Evolutionary conservation across 2,888 invertebrate genomes (phyloP).

Genomic region (Frankliniella fusca): DNA sequence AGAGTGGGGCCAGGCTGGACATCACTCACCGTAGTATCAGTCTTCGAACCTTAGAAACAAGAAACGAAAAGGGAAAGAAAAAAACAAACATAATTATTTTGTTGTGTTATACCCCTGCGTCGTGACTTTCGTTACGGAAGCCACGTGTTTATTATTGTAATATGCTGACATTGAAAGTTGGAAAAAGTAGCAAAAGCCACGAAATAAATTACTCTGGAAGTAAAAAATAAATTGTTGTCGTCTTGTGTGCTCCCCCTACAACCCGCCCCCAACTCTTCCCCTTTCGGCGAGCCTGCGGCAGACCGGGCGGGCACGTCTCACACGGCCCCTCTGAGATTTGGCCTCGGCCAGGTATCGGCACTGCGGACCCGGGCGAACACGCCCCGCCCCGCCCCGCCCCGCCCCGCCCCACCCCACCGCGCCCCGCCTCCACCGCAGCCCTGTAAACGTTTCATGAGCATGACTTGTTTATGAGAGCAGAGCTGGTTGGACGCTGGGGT

Average conservation of each 20-base stretch:
- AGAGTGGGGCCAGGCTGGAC: constrained; percentile 8
- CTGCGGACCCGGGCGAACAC: neutral
- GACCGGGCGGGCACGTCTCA: neutral
- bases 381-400: no score
- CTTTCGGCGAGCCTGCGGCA: no score
- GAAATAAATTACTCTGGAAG: constrained; percentile 21
- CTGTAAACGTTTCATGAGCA: neutral
- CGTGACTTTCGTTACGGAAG: neutral
- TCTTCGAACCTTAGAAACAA: neutral
- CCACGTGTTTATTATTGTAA: neutral
- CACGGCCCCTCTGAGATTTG: neutral
- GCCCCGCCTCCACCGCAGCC: neutral
- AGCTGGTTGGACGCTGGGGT: neutral
- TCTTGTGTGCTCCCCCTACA: neutral
- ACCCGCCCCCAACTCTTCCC: neutral
- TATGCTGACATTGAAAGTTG: neutral
- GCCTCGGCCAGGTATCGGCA: neutral
- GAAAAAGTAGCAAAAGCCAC: neutral
- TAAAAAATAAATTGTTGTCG: neutral
- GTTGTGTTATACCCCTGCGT: neutral
- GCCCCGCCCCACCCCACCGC: no score
- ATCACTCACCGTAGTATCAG: neutral
- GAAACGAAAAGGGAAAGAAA: no score
- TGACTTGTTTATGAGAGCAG: neutral
- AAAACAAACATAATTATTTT: neutral